Percentiles rank a stretch among this genome's conserved stretches.
phyloP scores from a whole-genome alignment of 2,113 vertebrate species.

The Odocoileus hemionus region DNA sequence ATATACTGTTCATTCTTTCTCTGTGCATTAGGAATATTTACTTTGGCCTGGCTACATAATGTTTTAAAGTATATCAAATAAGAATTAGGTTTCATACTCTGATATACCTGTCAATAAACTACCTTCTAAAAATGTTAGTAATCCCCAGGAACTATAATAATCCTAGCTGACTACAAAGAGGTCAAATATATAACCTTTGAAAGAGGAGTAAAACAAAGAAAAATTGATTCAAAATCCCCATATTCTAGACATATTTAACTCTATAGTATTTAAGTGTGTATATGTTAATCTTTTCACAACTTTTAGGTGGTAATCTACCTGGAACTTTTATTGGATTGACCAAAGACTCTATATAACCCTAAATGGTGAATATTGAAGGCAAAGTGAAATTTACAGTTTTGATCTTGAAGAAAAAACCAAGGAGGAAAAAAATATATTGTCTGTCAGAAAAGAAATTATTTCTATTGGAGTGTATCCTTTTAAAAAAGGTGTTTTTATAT shows the following conservation, averaged over 20 bases:
- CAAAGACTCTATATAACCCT: neutral
- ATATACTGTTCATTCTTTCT: neutral
- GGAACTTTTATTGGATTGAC: neutral
- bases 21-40: neutral
- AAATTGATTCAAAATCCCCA: neutral
- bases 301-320: neutral
- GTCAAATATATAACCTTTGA: neutral
- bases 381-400: conserved; percentile 31
- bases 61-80: neutral
- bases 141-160: neutral
- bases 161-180: neutral
- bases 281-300: neutral
- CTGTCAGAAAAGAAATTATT: conserved; percentile 49
- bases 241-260: neutral
- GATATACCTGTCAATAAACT: neutral
- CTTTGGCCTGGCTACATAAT: neutral
- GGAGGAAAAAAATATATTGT: conserved; percentile 39
- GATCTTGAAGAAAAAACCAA: conserved; percentile 35
- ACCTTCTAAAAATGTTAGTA: neutral
- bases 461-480: conserved; percentile 4
- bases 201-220: neutral
- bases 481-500: conserved; percentile 26
- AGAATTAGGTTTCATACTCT: neutral
- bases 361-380: neutral
- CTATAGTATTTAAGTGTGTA: neutral